Evolutionary conservation across 53 echinoderm and acorn worm genomes (phyloP).

Genomic region (Crossaster papposus): DNA sequence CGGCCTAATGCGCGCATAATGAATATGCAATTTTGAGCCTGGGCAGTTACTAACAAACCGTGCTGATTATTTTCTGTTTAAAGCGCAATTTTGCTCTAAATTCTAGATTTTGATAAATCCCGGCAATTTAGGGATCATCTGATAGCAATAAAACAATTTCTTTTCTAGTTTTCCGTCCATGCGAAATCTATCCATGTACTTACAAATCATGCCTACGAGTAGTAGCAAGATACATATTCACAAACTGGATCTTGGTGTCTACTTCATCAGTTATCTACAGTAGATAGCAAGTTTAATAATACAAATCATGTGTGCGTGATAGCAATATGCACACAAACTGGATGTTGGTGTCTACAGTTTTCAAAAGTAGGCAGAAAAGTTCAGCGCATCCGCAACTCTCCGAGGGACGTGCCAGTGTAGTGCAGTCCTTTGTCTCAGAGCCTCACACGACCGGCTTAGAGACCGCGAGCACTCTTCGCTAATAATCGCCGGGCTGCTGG

Average conservation of each 20-base stretch:
- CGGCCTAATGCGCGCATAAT: neutral
- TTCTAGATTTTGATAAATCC: neutral
- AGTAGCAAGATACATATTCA: neutral
- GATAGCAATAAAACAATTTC: too few relatives aligned
- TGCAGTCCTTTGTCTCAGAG: constrained; percentile 9
- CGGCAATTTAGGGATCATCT: neutral
- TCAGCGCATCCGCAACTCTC: neutral
- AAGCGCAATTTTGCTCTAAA: neutral
- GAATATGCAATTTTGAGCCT: neutral
- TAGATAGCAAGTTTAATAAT: too few relatives aligned
- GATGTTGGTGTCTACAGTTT: constrained; percentile 1
- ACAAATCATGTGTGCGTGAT: neutral
- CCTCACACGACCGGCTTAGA: neutral
- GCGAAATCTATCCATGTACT: neutral
- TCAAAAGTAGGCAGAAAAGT: constrained; percentile 22
- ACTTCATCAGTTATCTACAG: constrained; percentile 31
- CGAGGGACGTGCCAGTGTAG: neutral
- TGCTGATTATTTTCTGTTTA: neutral
- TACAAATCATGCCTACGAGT: neutral
- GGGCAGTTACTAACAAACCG: neutral
- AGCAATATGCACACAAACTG: neutral
- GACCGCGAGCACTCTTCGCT: neutral
- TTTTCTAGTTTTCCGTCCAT: too few relatives aligned
- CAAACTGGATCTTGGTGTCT: neutral
- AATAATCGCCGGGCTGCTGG: constrained; percentile 13